phyloP scores from a whole-genome alignment of 2,113 vertebrate genomes.

The Puffinus mauretanicus region DNA sequence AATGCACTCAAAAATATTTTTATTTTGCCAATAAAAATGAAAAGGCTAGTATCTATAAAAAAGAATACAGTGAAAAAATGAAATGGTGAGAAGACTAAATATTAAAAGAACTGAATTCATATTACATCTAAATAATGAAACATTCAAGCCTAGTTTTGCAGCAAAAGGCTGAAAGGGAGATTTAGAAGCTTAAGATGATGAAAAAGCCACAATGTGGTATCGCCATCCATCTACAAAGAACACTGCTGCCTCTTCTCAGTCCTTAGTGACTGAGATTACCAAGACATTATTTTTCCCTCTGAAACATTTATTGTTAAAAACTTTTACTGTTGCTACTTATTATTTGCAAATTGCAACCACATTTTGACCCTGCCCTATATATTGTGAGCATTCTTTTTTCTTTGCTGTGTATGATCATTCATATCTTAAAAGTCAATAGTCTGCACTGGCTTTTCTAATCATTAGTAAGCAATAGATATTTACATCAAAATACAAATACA shows the following conservation, averaged over 20 bases:
- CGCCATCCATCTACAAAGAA: not conserved
- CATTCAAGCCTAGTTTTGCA: not conserved
- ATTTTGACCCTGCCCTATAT: not conserved
- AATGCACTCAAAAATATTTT: not conserved
- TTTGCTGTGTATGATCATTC: not conserved
- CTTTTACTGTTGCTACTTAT: not conserved
- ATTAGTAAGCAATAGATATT: not conserved
- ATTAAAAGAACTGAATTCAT: not conserved
- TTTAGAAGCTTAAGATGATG: not conserved
- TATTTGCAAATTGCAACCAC: not conserved
- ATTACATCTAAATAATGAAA: conserved; percentile 8
- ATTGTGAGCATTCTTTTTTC: not conserved
- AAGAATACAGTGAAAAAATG: not conserved
- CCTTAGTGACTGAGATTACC: not conserved
- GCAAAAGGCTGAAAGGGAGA: not conserved
- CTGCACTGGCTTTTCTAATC: not conserved
- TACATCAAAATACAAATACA: not conserved
- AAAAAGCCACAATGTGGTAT: not conserved
- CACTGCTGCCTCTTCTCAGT: not conserved
- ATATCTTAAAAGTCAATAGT: not conserved
- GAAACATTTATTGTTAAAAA: not conserved
- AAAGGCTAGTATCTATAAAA: not conserved
- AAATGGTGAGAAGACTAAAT: not conserved
- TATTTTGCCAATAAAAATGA: not conserved
- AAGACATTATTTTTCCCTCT: not conserved